Evolutionary conservation across 2,113 vertebrate species (phyloP).

Genomic region (Phrynocephalus versicolor): DNA sequence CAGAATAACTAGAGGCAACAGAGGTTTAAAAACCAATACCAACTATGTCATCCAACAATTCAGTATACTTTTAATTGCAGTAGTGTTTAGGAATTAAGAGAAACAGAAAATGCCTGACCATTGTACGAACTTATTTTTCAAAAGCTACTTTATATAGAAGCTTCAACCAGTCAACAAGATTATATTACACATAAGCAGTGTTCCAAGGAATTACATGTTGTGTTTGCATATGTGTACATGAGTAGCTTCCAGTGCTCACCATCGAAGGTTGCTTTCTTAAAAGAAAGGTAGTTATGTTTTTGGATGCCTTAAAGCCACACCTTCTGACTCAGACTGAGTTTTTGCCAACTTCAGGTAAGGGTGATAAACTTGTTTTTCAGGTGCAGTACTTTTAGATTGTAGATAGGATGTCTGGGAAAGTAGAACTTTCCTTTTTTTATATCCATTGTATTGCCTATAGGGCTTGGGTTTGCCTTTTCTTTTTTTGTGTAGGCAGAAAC

Average conservation of each 20-base stretch:
- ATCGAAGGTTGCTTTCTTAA: neutral
- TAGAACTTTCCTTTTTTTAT: neutral
- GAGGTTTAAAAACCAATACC: neutral
- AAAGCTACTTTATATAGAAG: neutral
- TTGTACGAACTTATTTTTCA: neutral
- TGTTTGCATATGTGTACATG: neutral
- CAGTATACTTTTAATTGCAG: neutral
- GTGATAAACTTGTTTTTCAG: neutral
- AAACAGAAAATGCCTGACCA: neutral
- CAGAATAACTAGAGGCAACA: neutral
- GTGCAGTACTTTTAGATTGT: neutral
- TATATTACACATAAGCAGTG: neutral
- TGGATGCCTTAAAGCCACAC: neutral
- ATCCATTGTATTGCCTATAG: neutral
- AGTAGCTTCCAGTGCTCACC: too few relatives aligned
- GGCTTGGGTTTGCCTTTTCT: neutral
- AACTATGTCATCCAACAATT: neutral
- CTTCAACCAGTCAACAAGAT: neutral
- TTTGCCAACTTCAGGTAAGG: neutral
- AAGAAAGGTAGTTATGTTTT: neutral
- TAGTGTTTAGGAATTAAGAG: neutral
- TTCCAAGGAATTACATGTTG: neutral
- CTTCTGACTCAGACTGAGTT: too few relatives aligned
- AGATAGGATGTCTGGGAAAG: neutral
- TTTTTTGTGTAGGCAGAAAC: neutral